A percentile compares a stretch with the other conserved stretches of the same genome.
phyloP scores from a whole-genome alignment of 2,888 invertebrate species.

The Blomia tropicalis region DNA sequence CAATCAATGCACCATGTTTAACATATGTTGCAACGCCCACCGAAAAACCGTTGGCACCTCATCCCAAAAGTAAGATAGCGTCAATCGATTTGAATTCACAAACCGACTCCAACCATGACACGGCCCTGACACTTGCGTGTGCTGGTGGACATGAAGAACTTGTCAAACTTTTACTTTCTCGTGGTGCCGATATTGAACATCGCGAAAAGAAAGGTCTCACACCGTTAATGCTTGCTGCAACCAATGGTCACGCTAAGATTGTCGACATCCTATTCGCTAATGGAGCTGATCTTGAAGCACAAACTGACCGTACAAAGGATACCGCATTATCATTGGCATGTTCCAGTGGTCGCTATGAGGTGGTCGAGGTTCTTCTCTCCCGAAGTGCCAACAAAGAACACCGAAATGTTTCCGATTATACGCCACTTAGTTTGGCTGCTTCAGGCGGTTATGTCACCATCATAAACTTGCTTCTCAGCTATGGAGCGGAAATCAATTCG shows the following conservation, averaged over 20 bases:
- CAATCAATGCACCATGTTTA: background rate
- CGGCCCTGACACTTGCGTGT: slow-evolving; percentile 89
- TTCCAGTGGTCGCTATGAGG: slow-evolving; percentile 88
- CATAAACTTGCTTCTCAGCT: slow-evolving; percentile 74
- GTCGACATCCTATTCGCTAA: slow-evolving; percentile 83
- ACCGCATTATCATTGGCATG: slow-evolving; percentile 92
- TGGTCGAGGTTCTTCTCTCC: slow-evolving; percentile 73
- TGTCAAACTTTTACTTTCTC: slow-evolving; percentile 70
- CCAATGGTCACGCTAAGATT: slow-evolving; percentile 79
- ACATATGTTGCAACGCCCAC: background rate
- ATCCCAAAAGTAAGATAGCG: slow-evolving; percentile 25
- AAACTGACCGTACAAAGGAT: slow-evolving; percentile 96
- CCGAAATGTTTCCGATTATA: slow-evolving; percentile 96
- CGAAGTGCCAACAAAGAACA: slow-evolving; percentile 92
- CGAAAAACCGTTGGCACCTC: background rate
- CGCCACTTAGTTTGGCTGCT: slow-evolving; percentile 92
- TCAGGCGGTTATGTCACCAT: slow-evolving; percentile 97
- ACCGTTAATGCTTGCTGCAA: slow-evolving; percentile 87
- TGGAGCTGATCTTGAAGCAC: slow-evolving; percentile 93
- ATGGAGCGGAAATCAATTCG: slow-evolving; percentile 96
- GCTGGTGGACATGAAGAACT: slow-evolving; percentile 92
- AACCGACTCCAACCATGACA: slow-evolving; percentile 97
- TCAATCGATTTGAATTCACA: slow-evolving; percentile 74
- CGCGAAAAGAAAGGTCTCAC: slow-evolving; percentile 98
- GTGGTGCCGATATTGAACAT: slow-evolving; percentile 93